Percentiles rank a stretch among this genome's conserved stretches.
These are phyloP conservation scores for Plebejus melissa DNA, from an alignment of 2,888 invertebrate genomes.

Conservation along the genomic window DNA sequence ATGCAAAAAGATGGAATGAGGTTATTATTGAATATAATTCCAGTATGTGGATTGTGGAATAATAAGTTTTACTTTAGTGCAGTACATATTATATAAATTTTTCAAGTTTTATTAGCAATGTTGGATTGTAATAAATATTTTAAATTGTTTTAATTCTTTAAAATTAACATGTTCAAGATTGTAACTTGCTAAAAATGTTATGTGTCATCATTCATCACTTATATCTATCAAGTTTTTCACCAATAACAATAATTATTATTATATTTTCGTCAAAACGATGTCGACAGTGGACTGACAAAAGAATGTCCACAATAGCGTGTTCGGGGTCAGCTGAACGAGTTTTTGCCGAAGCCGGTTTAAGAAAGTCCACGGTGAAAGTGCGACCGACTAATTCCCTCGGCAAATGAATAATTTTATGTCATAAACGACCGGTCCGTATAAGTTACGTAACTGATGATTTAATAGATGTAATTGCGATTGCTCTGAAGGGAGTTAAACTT, in stretches of 20 bases:
- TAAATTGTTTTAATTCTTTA: background rate
- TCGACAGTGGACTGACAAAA: slow-evolving; percentile 48
- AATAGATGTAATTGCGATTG: slow-evolving; percentile 48
- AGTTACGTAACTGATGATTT: slow-evolving; percentile 44
- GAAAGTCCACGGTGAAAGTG: slow-evolving; percentile 73
- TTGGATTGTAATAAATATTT: background rate
- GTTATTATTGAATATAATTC: background rate
- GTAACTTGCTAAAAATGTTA: no score
- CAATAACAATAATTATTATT: no score
- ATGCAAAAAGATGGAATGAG: slow-evolving; percentile 13
- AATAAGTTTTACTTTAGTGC: background rate
- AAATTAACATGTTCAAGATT: no score
- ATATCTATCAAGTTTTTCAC: no score
- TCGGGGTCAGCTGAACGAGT: slow-evolving; percentile 61
- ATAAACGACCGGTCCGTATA: slow-evolving; percentile 58
- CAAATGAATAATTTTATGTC: slow-evolving; percentile 69
- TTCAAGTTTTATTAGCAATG: background rate
- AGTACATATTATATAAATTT: background rate
- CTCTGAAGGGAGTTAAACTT: slow-evolving; percentile 48
- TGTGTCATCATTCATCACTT: no score
- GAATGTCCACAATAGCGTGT: slow-evolving; percentile 54
- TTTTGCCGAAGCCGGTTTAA: slow-evolving; percentile 52
- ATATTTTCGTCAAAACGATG: slow-evolving; percentile 26
- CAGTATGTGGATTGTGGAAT: background rate
- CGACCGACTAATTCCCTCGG: slow-evolving; percentile 58